Evolutionary conservation across 1,140 invertebrate species (phyloP).

Genomic region (Maconellicoccus hirsutus): DNA sequence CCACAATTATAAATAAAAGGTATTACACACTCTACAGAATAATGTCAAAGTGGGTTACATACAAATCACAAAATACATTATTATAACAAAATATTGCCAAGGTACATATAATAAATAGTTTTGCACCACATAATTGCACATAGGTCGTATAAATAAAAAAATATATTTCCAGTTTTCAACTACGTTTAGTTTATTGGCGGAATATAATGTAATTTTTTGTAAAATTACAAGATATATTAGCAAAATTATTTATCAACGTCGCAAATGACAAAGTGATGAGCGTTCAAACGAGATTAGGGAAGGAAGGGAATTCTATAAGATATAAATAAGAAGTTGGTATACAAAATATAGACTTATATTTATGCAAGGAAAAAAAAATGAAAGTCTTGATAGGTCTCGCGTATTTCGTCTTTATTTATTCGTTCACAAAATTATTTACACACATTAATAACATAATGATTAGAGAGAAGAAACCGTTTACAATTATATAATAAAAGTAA

Average conservation of each 20-base stretch:
- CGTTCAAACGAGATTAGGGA: too few relatives aligned
- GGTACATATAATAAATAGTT: not conserved
- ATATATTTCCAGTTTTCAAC: too few relatives aligned
- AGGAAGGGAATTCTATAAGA: too few relatives aligned
- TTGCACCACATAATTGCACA: slow-evolving; percentile 12
- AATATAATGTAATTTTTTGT: too few relatives aligned
- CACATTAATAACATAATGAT: not conserved
- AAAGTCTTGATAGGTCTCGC: not conserved
- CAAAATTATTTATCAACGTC: too few relatives aligned
- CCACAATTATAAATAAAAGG: slow-evolving; percentile 12
- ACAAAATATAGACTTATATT: not conserved
- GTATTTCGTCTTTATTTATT: not conserved
- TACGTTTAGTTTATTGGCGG: too few relatives aligned
- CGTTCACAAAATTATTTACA: not conserved
- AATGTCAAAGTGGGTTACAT: not conserved
- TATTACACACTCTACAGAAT: slow-evolving; percentile 16
- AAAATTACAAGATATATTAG: too few relatives aligned
- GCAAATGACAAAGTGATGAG: too few relatives aligned
- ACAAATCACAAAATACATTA: slow-evolving; percentile 8
- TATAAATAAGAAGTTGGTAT: too few relatives aligned
- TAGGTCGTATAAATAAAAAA: not conserved
- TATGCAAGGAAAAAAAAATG: not conserved
- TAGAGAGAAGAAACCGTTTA: not conserved
- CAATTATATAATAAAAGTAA: not conserved
- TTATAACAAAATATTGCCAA: slow-evolving; percentile 12